Base-by-base conservation (phyloP, 2,113 vertebrate species). In the Spermophilus dauricus region DNA sequence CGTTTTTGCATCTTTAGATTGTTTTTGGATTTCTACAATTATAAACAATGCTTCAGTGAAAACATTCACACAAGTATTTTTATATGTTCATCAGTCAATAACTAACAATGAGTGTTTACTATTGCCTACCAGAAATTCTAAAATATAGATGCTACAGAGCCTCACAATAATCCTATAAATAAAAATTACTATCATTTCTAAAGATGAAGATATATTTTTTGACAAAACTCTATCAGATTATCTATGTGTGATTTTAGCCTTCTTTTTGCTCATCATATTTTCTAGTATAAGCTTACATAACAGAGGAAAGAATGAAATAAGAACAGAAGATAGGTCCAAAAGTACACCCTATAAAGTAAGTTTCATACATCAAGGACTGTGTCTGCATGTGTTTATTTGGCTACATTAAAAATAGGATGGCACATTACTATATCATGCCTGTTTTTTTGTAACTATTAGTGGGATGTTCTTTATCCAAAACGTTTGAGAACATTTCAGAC, bases 21-120 rank as follows among this genome's bases (percentile, higher is more conserved):
- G 22, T 88, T 94, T 94, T 61, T 72, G 32, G 48, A 70, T 92
- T 93, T 75, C 65, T 53, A 61, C 17, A 97, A 48, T 90, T 87
- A 63, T 34, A 95, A 67, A 94, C 13, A 2, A 95, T 28, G 6
- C 8, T 53, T 1, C 51, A n/a, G 51, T 42, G 58, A 83, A 89
- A 39, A 58, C 8, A 65, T 63, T 37, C 53, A 96, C 18, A 83
- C 22, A 69, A 73, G 51, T 70, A 69, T 69, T 56, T 73, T 65
- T 84, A 51, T 26, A 61, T 5, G 26, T 12, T 86, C 20, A 58
- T 67, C 16, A 39, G 45, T 83, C 63, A 93, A 39, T 75, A 90
- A 83, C 53, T 77, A 77, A 70, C 14, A 70, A 2, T 53, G 8
- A 93, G 9, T 65, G 8, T 24, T 65, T 78, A 81, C 26, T 73